A percentile compares a stretch with the other conserved stretches of the same genome.
Conservation (phyloP, 1,140 invertebrate species). For the Helicoverpa zea region DNA sequence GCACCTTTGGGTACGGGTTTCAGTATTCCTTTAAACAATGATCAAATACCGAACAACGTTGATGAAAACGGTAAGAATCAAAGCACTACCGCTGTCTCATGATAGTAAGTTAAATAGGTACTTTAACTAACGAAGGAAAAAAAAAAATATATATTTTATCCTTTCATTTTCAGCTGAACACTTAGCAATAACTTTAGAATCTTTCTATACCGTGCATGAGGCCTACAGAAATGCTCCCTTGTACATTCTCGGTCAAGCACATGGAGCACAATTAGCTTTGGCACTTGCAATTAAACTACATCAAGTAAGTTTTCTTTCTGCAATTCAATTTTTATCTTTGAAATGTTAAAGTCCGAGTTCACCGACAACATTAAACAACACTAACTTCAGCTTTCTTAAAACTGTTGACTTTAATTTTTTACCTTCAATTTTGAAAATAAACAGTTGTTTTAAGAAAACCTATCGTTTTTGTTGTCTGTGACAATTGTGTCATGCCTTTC, state of each 20-base stretch:
- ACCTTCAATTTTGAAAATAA: no score
- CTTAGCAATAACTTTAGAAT: conserved; percentile 86
- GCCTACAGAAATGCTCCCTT: conserved; percentile 88
- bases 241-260: conserved; percentile 90
- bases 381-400: no score
- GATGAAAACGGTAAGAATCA: conserved; percentile 85
- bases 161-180: conserved; percentile 82
- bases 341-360: not conserved
- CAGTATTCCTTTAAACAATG: conserved; percentile 87
- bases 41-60: conserved; percentile 76
- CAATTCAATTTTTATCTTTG: not conserved
- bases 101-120: no score
- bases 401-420: no score
- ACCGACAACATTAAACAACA: no score
- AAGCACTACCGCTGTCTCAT: no score
- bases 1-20: conserved; percentile 91
- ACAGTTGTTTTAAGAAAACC: no score
- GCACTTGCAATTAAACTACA: conserved; percentile 85
- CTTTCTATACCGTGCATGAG: conserved; percentile 85
- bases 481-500: no score
- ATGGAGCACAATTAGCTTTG: conserved; percentile 90
- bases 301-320: conserved; percentile 62
- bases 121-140: no score
- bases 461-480: no score
- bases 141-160: no score